Evolutionary conservation across 1,140 invertebrate genomes (phyloP), one percentile per base, ranked within the genome.

Genomic region (Choristoneura fumiferana): DNA sequence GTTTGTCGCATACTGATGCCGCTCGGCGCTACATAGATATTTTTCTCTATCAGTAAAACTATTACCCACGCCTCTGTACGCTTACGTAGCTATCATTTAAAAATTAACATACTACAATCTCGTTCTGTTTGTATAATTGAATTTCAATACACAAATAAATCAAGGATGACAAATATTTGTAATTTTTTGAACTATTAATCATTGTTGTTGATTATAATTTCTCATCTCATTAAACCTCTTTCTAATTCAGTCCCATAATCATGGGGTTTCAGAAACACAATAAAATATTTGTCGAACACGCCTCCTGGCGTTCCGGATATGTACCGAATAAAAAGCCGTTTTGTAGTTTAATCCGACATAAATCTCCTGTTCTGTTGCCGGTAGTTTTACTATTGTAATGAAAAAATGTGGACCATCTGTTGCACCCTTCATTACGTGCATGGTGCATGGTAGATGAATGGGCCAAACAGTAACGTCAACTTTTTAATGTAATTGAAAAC

Each of bases 401-500:
- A 84, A 88, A 88, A 86, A 86, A 88, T 86, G 65, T 76, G 69
- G 63, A 85, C 78, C 83, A 86, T 85, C 85, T 88, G 85, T 86
- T 88, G 75, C 83, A 81, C 85, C 85, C 83, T 88, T 84, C 81
- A 84, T 84, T 84, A 80, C 74, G 65, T 77, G 61, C 66, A 60
- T 73, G 29, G 65, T 67, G 61, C 60, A 67, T 62, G 66, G 68
- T 77, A 71, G 76, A 83, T 80, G 72, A 49, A 49, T 49, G 75
- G 73, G 70, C 72, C 71, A 75, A 77, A 76, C 67, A 69, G 70
- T 69, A 55, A 60, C 68, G 71, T 78, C 78, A 76, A 85, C 71
- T 81, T 87, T 88, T 84, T 85, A 86, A 86, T 88, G 78, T 85
- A 88, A 88, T 86, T 85, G 85, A 84, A 88, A 29, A 82, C 71